Base-by-base conservation (phyloP, 2,888 invertebrate genomes). In the Thecophora atra region DNA sequence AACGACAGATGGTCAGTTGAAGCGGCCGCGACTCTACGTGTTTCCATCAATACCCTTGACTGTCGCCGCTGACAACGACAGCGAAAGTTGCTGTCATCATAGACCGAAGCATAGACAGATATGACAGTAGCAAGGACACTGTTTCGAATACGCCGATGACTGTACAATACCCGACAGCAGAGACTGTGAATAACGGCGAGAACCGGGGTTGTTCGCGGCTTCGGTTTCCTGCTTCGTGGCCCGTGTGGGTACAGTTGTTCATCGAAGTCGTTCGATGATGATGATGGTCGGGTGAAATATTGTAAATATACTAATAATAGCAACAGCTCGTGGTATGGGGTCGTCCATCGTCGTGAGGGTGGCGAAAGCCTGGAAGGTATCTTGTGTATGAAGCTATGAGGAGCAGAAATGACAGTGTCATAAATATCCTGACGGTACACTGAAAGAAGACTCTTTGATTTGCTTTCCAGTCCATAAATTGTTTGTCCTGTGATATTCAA, bases 81-180 rank as follows among this genome's bases (percentile, higher is more conserved):
- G 63, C 58, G 58, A 70, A 70, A 70, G 70, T 70, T 70, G 30
- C 62, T 70, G 70, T 70, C 70, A 70, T 70, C 62, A 19, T 37
- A 63, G 62, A 37, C 42, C 62, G 63, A 62, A 70, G 62, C 62
- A 19, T 37, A 63, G 62, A 37, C 42, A 70, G 63, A 62, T 44
- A 58, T 51, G 62, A 52, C 63, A 63, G 62, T 51, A 51, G 62
- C 64, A 11, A 58, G 58, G 56, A 37, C 68, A 56, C 54, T 30
- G 56, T 21, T 13, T 56, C 24, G 7, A 56, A 24, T 58, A n/a
- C 5, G 19, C 21, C 63, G 44, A 63, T 13, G n/a, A 63, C 63
- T 42, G 44, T 44, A 44, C 47, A 37, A 37, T n/a, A n/a, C 54
- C 21, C 60, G 60, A 19, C 24, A 24, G 58, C 15, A 11, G n/a